phyloP scores from a whole-genome alignment of 2,797 vertebrate genomes.

The Setipinna tenuifilis region DNA sequence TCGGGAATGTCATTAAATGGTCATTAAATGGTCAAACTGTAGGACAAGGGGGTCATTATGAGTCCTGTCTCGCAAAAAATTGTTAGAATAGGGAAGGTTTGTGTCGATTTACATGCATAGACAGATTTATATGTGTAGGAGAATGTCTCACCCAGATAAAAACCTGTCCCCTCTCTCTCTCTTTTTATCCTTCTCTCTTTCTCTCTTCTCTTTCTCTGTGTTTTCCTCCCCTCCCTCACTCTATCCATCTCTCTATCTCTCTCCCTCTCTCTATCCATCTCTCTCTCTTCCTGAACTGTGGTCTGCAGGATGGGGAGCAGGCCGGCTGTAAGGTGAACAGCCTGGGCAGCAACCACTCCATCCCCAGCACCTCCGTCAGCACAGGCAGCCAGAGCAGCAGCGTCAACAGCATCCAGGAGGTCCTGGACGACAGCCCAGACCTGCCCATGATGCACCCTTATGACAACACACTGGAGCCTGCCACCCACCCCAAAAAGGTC shows the following conservation, averaged over 20 bases:
- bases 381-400: constrained; percentile 98
- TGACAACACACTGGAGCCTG: constrained; percentile 86
- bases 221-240: constrained; percentile 36
- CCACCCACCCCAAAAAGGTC: constrained; percentile 89
- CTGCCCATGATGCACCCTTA: constrained; percentile 84
- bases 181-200: neutral
- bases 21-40: neutral
- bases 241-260: constrained; percentile 20
- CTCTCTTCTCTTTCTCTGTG: constrained; percentile 26
- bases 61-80: too few species aligned
- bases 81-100: too few species aligned
- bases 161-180: constrained; percentile 44
- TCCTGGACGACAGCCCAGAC: constrained; percentile 90
- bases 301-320: constrained; percentile 90
- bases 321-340: constrained; percentile 94
- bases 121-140: too few species aligned
- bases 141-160: too few species aligned
- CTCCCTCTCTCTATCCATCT: neutral
- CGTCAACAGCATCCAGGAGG: constrained; percentile 97
- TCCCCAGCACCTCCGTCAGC: constrained; percentile 95
- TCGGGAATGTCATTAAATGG: constrained; percentile 2
- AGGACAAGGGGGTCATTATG: neutral
- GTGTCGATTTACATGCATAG: too few species aligned
- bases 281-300: neutral
- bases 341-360: constrained; percentile 96